phyloP scores from a whole-genome alignment of 1,140 invertebrate species.

The Lasioglossum baleicum region DNA sequence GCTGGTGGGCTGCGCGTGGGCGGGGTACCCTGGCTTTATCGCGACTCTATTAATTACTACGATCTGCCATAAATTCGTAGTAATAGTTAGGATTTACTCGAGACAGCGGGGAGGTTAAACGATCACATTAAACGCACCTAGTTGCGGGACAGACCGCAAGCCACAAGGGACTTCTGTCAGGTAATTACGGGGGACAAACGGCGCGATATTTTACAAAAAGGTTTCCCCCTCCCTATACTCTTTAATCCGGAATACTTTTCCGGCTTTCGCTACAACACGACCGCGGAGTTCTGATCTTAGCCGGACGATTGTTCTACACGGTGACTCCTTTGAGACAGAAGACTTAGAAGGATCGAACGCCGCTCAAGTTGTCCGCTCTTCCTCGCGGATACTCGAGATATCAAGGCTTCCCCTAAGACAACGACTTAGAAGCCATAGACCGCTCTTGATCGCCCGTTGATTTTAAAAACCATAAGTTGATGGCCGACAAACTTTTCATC shows the following conservation, averaged over 20 bases:
- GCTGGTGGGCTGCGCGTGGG: conserved; percentile 2
- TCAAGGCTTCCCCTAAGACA: conserved; percentile 33
- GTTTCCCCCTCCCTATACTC: conserved; percentile 14
- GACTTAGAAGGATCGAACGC: conserved; percentile 26
- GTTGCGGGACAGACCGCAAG: conserved; percentile 13
- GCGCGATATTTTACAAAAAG: neutral
- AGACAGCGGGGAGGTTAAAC: conserved; percentile 47
- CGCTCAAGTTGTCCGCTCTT: conserved; percentile 8
- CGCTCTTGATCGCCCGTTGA: neutral
- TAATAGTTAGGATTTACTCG: conserved; percentile 65
- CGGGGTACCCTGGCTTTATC: conserved; percentile 46
- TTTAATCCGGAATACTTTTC: conserved; percentile 29
- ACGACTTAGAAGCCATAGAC: conserved; percentile 31
- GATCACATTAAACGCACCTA: conserved; percentile 48
- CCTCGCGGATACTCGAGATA: conserved; percentile 46
- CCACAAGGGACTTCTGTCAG: conserved; percentile 36
- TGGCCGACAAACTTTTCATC: no score
- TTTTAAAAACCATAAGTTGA: neutral
- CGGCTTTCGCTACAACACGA: neutral
- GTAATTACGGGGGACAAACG: conserved; percentile 53
- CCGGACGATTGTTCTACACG: neutral
- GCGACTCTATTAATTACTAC: conserved; percentile 68
- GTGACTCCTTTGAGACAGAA: conserved; percentile 22
- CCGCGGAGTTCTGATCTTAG: neutral
- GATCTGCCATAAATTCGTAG: conserved; percentile 70